These are phyloP conservation scores for Clitarchus hookeri DNA, from an alignment of 2,888 invertebrate species.

Conservation along the genomic window DNA sequence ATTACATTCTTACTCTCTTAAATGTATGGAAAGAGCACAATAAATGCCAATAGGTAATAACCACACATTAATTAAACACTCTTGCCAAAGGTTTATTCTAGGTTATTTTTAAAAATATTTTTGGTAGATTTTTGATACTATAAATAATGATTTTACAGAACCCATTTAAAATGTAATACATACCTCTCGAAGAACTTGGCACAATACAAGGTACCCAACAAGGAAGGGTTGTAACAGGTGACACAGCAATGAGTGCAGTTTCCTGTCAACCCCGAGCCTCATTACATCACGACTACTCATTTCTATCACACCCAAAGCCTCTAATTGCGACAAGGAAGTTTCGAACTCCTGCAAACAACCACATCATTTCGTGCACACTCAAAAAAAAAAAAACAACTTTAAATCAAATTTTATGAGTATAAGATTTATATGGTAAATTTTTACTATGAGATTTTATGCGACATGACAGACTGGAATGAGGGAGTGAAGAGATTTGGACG, in stretches of 20 bases:
- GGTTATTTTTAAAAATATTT: neutral
- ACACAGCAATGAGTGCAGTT: slow-evolving; percentile 60
- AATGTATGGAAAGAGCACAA: neutral
- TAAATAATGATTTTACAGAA: neutral
- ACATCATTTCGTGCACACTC: no score
- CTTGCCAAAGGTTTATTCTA: neutral
- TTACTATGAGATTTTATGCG: no score
- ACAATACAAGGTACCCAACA: slow-evolving; percentile 61
- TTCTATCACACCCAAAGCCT: slow-evolving; percentile 51
- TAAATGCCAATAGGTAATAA: neutral
- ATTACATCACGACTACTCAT: slow-evolving; percentile 48
- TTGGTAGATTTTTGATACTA: no score
- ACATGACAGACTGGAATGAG: no score
- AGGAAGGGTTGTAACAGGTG: slow-evolving; percentile 68
- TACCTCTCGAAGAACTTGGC: slow-evolving; percentile 60
- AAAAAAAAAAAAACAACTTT: no score
- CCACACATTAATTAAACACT: neutral
- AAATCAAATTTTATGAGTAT: no score
- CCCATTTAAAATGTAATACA: slow-evolving; percentile 29
- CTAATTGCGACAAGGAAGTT: slow-evolving; percentile 52
- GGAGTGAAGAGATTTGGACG: no score
- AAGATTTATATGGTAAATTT: no score
- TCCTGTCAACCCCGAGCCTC: slow-evolving; percentile 55
- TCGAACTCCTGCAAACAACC: slow-evolving; percentile 55
- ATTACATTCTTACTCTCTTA: no score